Base-by-base conservation (phyloP, 2,113 vertebrate genomes). In the Tragelaphus scriptus region DNA sequence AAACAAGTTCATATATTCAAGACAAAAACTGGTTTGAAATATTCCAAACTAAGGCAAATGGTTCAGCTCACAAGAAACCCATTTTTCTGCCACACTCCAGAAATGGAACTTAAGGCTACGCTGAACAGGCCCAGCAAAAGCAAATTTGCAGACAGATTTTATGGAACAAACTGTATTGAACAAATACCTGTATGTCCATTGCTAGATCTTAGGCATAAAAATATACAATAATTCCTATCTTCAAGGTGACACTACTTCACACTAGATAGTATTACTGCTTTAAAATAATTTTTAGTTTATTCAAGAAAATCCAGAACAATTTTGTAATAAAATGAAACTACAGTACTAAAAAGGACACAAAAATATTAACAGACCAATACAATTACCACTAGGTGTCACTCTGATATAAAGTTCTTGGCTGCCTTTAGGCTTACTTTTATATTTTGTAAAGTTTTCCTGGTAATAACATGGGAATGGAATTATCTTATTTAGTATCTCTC, bases 351-450 rank as follows among this genome's bases (percentile, higher is more conserved):
- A 1, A 92, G 16, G 16, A 94, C 0, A 6, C 19, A 91, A 97
- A 95, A 92, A 89, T 47, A 92, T 21, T 81, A 90, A 90, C 47
- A 91, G 84, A 36, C 59, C 90, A 51, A 89, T 77, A 2, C 0
- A 4, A 56, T 10, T 87, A 71, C 98, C 99, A 98, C 98, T 95
- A 98, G 98, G 88, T 99, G 99, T 98, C 98, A 97, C 96, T 96
- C 65, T 94, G 96, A 98, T 97, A 98, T 98, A 97, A 88, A 97
- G 91, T 6, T 85, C 87, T 63, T 65, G 40, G 25, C 58, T 44
- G 5, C 21, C 30, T 81, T 94, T 88, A 82, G 5, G 7, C 23
- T 85, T 88, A 30, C 47, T 92, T 92, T 89, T 86, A 53, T 40
- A 92, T 6, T 84, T 49, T 80, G 51, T 36, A 86, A 12, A 75